These are phyloP conservation scores for Lutra lutra DNA, from an alignment of 2,797 vertebrate species.

Conservation along the genomic window DNA sequence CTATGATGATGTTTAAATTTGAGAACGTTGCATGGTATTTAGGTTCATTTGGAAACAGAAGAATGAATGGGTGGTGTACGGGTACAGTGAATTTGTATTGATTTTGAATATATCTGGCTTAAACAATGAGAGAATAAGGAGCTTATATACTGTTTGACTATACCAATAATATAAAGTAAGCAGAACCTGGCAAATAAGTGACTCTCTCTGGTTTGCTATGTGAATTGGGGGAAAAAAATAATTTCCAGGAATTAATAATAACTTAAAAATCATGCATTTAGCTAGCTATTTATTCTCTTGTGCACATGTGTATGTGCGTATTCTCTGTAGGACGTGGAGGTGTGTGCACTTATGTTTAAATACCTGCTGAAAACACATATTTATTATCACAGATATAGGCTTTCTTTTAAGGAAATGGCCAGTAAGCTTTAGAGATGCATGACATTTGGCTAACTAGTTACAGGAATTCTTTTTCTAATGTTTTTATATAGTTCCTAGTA, in stretches of 20 bases:
- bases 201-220: background rate
- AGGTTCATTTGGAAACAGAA: background rate
- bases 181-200: background rate
- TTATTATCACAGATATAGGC: background rate
- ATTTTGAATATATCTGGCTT: background rate
- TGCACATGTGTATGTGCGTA: background rate
- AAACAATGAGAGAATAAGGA: background rate
- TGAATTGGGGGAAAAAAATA: background rate
- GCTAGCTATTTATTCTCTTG: background rate
- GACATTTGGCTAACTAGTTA: background rate
- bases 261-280: background rate
- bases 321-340: background rate
- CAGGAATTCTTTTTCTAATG: background rate
- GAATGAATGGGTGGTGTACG: background rate
- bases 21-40: background rate
- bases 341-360: background rate
- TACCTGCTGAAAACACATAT: background rate
- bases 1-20: background rate
- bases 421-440: background rate
- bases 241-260: background rate
- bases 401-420: slow-evolving; percentile 36
- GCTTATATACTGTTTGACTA: background rate
- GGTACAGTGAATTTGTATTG: background rate
- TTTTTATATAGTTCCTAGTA: background rate
- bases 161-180: background rate